Evolutionary conservation across 2,888 invertebrate genomes (phyloP), one percentile per base, ranked within the genome.

Genomic region (Morpho achilles): DNA sequence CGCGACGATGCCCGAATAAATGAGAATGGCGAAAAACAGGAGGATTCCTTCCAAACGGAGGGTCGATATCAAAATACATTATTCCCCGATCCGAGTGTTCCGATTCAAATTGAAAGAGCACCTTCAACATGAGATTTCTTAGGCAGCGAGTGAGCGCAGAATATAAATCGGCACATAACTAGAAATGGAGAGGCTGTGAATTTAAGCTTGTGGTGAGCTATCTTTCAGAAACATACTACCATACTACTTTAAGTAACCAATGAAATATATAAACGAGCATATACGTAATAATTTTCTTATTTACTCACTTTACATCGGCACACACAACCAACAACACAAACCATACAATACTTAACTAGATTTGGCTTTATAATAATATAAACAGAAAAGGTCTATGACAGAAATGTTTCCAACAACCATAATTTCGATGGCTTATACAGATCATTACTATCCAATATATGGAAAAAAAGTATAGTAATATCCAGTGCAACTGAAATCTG

Each of bases 81-180:
- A 90, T 88, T 87, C 87, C 84, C 87, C 88, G 89, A 88, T 87
- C 87, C 85, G 84, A 89, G 87, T 87, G 89, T 89, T 89, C 88
- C 89, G 89, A 88, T 90, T 90, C 89, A 90, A 90, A 90, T 90
- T 89, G 90, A 90, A 90, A 90, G 90, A 90, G 90, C 90, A 88
- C 88, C 88, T 87, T 84, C 86, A 85, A 89, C 90, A 88, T 86
- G 87, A 90, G 89, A 90, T 90, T 89, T 88, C 87, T 89, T 84
- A 85, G 89, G 79, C 88, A 85, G 87, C 86, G 88, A 88, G 87
- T 88, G 87, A 87, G 88, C 84, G 82, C 86, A 83, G 89, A 90
- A 90, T 89, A 90, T 90, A 90, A 89, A 90, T 90, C 87, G 88
- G 80, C 87, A 84, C 84, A 90, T 90, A 90, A 88, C 87, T 84